These are phyloP conservation scores for Rhynchopsitta pachyrhyncha DNA, from an alignment of 2,113 vertebrate species.

Conservation along the genomic window DNA sequence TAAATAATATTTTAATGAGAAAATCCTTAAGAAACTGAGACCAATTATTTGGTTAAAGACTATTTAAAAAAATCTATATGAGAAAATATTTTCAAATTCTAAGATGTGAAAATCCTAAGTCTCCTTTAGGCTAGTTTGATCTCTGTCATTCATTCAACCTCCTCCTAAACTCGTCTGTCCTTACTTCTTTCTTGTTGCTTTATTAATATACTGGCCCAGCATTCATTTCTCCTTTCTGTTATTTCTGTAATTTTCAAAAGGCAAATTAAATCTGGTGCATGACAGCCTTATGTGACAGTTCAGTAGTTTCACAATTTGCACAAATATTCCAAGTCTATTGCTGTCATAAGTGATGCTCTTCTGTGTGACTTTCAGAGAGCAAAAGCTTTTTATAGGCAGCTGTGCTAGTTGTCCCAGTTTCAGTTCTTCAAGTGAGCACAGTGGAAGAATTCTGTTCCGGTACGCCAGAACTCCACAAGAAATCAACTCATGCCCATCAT, in stretches of 20 bases:
- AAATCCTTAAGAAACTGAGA: neutral
- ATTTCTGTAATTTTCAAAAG: constrained; percentile 47
- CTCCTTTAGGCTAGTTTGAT: neutral
- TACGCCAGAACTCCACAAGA: neutral
- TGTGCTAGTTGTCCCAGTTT: constrained; percentile 30
- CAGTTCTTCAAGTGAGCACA: neutral
- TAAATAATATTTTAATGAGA: neutral
- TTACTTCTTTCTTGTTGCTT: neutral
- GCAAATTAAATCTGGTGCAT: constrained; percentile 39
- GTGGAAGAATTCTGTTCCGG: neutral
- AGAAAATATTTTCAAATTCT: neutral
- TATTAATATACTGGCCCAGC: neutral
- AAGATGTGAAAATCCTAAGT: neutral
- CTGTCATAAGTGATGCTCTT: constrained; percentile 54
- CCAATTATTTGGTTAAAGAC: neutral
- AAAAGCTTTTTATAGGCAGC: constrained; percentile 45
- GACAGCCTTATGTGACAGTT: constrained; percentile 9
- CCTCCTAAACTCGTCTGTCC: neutral
- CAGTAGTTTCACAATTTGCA: constrained; percentile 41
- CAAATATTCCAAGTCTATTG: constrained; percentile 31
- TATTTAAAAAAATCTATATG: neutral
- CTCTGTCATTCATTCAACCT: neutral
- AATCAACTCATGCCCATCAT: neutral
- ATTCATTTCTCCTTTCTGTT: constrained; percentile 3
- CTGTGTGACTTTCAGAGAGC: constrained; percentile 44